Evolutionary conservation across 2,888 invertebrate species (phyloP), one percentile per base, ranked within the genome.

Genomic region (Sthenelais limicola): DNA sequence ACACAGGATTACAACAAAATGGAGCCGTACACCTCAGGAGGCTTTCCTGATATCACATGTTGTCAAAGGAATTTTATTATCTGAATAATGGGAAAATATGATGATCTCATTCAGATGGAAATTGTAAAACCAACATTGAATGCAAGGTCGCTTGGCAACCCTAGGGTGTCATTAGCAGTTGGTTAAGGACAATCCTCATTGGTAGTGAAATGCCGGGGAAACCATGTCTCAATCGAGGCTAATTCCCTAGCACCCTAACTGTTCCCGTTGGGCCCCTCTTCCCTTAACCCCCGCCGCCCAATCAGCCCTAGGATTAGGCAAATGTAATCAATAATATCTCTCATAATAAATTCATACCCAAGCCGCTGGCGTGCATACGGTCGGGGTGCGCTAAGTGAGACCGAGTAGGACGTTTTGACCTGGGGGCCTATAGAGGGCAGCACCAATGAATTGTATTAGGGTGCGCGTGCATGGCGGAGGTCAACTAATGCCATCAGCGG

Each of bases 341-440:
- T 62, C 62, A 62, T 62, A 35, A 62, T 62, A 62, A 62, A 62
- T 62, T 62, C 62, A 62, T 62, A 62, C 62, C 35, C n/a, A 5
- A 43, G 38, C 38, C 62, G 62, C 62, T 38, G 35, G 62, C 62
- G 62, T 62, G 62, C 35, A 62, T 33, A 35, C 35, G 62, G 24
- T 12, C n/a, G 21, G 62, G 21, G n/a, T 5, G 38, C 26, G 18
- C 62, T 62, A 62, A 62, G 62, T 62, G 62, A 62, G 62, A 62
- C 62, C 43, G 43, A 62, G 62, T 62, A 43, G 35, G 62, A n/a
- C 62, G 62, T 24, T 5, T 21, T 24, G 62, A 62, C 62, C 62
- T 28, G 18, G 38, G n/a, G 7, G 9, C 62, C 62, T 35, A 62
- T 43, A 62, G 62, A 38, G 62, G 62, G 18, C 62, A 28, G 24